Evolutionary conservation across 2,797 vertebrate species (phyloP).

Genomic region (Gallinago solitaria): DNA sequence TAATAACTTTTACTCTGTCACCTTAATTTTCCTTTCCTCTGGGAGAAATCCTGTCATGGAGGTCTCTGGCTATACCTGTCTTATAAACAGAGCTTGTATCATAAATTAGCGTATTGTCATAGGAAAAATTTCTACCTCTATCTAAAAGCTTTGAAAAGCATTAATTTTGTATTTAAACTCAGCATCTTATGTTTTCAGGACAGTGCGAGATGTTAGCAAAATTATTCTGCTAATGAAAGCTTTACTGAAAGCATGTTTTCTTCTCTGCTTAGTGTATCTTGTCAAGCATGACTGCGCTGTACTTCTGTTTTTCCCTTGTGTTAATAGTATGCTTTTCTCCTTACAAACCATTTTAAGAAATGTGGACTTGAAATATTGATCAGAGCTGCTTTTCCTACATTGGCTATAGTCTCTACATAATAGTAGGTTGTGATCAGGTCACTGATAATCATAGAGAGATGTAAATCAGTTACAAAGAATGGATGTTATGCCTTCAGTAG

Average conservation of each 20-base stretch:
- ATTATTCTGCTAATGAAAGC: background rate
- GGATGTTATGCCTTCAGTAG: background rate
- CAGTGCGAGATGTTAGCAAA: background rate
- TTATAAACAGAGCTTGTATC: background rate
- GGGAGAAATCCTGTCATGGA: background rate
- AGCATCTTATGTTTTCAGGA: background rate
- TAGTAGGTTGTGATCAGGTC: background rate
- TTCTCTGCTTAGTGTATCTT: background rate
- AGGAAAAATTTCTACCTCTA: background rate
- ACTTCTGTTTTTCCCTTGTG: background rate
- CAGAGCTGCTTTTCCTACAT: background rate
- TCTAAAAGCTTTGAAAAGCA: background rate
- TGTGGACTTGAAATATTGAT: background rate
- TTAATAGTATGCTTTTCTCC: background rate
- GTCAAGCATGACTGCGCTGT: background rate
- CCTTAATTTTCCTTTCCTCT: background rate
- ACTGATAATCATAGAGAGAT: background rate
- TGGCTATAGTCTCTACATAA: background rate
- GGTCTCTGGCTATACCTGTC: background rate
- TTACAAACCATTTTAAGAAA: background rate
- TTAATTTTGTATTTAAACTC: background rate
- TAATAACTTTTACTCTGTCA: background rate
- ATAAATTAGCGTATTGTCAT: background rate
- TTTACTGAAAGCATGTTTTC: background rate
- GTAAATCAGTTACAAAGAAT: background rate